Conservation (phyloP, 2,113 vertebrate genomes). For the Pelobates fuscus region DNA sequence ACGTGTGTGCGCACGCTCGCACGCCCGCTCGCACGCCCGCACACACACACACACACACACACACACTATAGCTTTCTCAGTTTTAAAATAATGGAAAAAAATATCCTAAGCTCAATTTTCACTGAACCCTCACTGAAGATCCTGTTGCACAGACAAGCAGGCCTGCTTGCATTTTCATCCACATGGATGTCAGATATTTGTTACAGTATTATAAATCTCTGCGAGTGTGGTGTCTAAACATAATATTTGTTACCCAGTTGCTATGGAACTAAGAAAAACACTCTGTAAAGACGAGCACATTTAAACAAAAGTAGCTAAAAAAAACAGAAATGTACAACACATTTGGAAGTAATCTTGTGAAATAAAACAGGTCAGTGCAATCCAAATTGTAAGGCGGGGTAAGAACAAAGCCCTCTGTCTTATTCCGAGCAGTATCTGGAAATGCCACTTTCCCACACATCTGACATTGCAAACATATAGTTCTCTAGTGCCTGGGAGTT, state of each 20-base stretch:
- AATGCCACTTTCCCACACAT: neutral
- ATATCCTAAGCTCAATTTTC: too few relatives aligned
- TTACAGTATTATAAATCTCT: neutral
- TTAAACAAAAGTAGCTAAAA: neutral
- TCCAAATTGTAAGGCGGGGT: neutral
- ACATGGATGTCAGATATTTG: neutral
- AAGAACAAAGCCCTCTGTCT: neutral
- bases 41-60: too few relatives aligned
- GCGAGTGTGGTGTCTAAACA: neutral
- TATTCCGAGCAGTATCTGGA: neutral
- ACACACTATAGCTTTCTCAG: too few relatives aligned
- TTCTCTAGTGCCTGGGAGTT: too few relatives aligned
- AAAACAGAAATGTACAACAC: neutral
- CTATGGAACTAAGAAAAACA: conserved; percentile 1
- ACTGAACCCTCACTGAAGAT: too few relatives aligned
- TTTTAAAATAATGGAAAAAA: too few relatives aligned
- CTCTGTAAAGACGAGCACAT: neutral
- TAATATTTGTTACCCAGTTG: conserved; percentile 8
- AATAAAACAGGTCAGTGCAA: conserved; percentile 9
- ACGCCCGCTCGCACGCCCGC: too few relatives aligned
- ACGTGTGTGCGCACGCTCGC: too few relatives aligned
- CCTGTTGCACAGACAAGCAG: neutral
- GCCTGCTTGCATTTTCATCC: neutral
- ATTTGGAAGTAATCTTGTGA: neutral
- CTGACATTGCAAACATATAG: neutral